Evolutionary conservation across 2,888 invertebrate genomes (phyloP).

Genomic region (Zele albiditarsus): DNA sequence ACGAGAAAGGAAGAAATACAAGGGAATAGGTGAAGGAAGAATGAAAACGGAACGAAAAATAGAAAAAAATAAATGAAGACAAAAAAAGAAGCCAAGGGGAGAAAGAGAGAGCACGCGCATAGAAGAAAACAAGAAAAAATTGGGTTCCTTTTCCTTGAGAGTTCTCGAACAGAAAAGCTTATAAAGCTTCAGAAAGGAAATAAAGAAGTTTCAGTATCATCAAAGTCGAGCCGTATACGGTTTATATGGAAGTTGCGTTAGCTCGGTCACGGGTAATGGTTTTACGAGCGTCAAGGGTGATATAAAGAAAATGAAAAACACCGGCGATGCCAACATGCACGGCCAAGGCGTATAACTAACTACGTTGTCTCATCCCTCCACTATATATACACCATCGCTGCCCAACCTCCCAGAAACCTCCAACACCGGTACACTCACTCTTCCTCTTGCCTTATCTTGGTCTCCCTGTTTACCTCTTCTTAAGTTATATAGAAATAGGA

Average conservation of each 20-base stretch:
- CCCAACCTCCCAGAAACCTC: slow-evolving; percentile 51
- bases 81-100: slow-evolving; percentile 20
- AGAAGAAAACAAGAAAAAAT: slow-evolving; percentile 46
- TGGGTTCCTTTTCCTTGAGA: slow-evolving; percentile 45
- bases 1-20: slow-evolving; percentile 4
- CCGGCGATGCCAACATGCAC: slow-evolving; percentile 73
- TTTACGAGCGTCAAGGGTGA: slow-evolving; percentile 89
- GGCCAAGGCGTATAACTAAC: slow-evolving; percentile 69
- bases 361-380: slow-evolving; percentile 54
- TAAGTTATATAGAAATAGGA: slow-evolving; percentile 62
- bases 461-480: slow-evolving; percentile 60
- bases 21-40: neutral
- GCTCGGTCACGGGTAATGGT: slow-evolving; percentile 91
- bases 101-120: slow-evolving; percentile 14
- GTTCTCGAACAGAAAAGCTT: slow-evolving; percentile 49
- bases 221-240: slow-evolving; percentile 65
- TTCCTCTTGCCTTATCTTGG: slow-evolving; percentile 46
- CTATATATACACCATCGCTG: slow-evolving; percentile 15
- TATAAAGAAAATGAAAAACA: slow-evolving; percentile 93
- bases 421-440: slow-evolving; percentile 41
- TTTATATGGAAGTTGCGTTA: slow-evolving; percentile 68
- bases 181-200: slow-evolving; percentile 55
- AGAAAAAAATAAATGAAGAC: slow-evolving; percentile 14
- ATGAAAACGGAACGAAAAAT: slow-evolving; percentile 9
- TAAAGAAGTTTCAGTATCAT: slow-evolving; percentile 60